These are phyloP conservation scores for Pseudomugil gertrudae DNA, from an alignment of 2,797 vertebrate species.

Conservation along the genomic window DNA sequence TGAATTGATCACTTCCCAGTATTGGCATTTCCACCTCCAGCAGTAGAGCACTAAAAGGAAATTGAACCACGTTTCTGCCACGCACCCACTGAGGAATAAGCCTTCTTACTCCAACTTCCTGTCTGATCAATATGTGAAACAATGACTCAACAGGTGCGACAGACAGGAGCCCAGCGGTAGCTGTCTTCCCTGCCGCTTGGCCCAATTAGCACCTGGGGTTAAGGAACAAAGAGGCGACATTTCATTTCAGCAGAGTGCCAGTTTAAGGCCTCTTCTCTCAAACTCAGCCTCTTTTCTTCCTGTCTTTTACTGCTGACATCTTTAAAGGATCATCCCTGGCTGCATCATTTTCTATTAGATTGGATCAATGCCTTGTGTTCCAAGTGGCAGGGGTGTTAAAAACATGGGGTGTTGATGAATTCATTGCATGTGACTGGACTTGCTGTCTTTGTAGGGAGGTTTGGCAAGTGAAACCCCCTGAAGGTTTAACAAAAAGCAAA, in stretches of 20 bases:
- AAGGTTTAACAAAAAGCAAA: slow-evolving; percentile 72
- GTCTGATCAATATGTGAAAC: slow-evolving; percentile 80
- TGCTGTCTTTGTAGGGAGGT: slow-evolving; percentile 69
- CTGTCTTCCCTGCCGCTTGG: slow-evolving; percentile 72
- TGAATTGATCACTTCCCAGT: slow-evolving; percentile 72
- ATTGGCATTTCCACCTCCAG: slow-evolving; percentile 75
- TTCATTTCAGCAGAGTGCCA: slow-evolving; percentile 81
- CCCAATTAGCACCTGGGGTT: slow-evolving; percentile 79
- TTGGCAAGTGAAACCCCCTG: slow-evolving; percentile 72
- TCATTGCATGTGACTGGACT: slow-evolving; percentile 80
- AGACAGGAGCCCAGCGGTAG: slow-evolving; percentile 78
- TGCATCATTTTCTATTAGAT: slow-evolving; percentile 72
- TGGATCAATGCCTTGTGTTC: slow-evolving; percentile 79
- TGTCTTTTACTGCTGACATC: slow-evolving; percentile 80
- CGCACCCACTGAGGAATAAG: slow-evolving; percentile 70
- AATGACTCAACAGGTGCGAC: slow-evolving; percentile 84
- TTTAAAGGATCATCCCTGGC: slow-evolving; percentile 77
- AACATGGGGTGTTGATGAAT: slow-evolving; percentile 83
- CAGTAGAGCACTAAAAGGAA: slow-evolving; percentile 74
- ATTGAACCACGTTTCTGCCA: slow-evolving; percentile 79
- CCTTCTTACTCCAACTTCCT: slow-evolving; percentile 74
- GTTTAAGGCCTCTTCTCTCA: slow-evolving; percentile 80
- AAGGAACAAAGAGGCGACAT: slow-evolving; percentile 80
- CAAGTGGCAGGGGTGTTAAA: slow-evolving; percentile 73
- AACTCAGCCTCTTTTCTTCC: slow-evolving; percentile 70